A percentile compares a stretch with the other conserved stretches of the same genome.
These are phyloP conservation scores for Neosilurus mollespiculum DNA, from an alignment of 2,797 vertebrate species.

Conservation along the genomic window DNA sequence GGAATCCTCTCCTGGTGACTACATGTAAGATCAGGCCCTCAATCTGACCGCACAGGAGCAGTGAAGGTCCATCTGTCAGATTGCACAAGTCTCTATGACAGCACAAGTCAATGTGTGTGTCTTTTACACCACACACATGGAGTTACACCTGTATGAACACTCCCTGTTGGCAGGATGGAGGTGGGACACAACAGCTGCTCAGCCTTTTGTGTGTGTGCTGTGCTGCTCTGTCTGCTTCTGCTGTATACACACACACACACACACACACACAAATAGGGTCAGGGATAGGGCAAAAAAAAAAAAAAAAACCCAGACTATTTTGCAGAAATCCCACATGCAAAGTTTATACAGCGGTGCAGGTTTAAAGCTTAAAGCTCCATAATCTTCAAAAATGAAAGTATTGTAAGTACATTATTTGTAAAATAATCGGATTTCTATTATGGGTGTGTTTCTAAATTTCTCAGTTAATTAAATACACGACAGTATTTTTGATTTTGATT, in stretches of 20 bases:
- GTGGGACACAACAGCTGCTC: slow-evolving; percentile 83
- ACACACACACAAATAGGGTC: neutral
- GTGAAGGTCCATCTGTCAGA: slow-evolving; percentile 83
- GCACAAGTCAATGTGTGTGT: slow-evolving; percentile 38
- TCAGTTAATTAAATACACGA: neutral
- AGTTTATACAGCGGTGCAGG: neutral
- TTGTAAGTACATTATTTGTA: neutral
- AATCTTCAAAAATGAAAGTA: neutral
- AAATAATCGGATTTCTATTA: neutral
- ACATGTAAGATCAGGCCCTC: slow-evolving; percentile 54
- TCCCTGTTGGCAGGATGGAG: slow-evolving; percentile 78
- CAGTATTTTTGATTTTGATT: too few species aligned
- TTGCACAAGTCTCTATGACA: slow-evolving; percentile 65
- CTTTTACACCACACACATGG: slow-evolving; percentile 73
- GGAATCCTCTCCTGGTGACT: neutral
- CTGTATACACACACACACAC: neutral
- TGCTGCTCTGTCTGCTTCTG: slow-evolving; percentile 37
- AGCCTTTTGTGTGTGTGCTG: slow-evolving; percentile 65
- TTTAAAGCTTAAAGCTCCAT: neutral
- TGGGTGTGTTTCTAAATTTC: neutral
- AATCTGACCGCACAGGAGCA: slow-evolving; percentile 71
- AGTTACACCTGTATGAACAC: slow-evolving; percentile 90
- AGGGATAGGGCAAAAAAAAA: slow-evolving; percentile 4
- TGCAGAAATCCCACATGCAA: neutral
- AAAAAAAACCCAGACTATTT: neutral